phyloP scores from a whole-genome alignment of 1,140 invertebrate species.

The Rhynchophorus ferrugineus region DNA sequence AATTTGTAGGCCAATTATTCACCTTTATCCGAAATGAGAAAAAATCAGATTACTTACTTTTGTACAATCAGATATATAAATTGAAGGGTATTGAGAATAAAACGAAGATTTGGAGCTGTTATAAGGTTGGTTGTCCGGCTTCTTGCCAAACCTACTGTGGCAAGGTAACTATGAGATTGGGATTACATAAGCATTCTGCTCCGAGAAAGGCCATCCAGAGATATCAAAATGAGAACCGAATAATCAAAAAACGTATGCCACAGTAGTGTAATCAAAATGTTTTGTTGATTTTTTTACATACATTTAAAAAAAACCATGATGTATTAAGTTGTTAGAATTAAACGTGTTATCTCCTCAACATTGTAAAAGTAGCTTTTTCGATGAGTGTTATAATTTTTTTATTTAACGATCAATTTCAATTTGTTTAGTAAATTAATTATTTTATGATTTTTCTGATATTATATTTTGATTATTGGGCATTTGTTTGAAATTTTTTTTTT shows the following conservation, averaged over 20 bases:
- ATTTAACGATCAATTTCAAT: too few species aligned
- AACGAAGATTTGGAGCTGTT: slow-evolving; percentile 27
- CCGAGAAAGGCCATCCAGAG: slow-evolving; percentile 20
- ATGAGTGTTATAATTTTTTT: too few species aligned
- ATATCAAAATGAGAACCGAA: slow-evolving; percentile 11
- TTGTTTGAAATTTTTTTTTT: too few species aligned
- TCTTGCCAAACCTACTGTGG: slow-evolving; percentile 26
- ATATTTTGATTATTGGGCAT: too few species aligned
- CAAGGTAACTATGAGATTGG: slow-evolving; percentile 23
- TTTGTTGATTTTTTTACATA: too few species aligned
- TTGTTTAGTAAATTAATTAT: too few species aligned
- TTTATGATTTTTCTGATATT: too few species aligned
- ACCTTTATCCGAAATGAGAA: slow-evolving; percentile 18
- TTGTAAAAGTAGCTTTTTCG: too few species aligned
- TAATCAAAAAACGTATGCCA: slow-evolving; percentile 13
- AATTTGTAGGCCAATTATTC: slow-evolving; percentile 22
- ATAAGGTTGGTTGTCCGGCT: slow-evolving; percentile 22
- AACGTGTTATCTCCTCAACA: too few species aligned
- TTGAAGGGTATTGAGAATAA: slow-evolving; percentile 16
- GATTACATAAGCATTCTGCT: slow-evolving; percentile 25
- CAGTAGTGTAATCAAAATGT: background rate
- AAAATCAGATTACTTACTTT: slow-evolving; percentile 19
- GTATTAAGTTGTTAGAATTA: too few species aligned
- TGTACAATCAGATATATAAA: slow-evolving; percentile 28
- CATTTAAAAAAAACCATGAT: too few species aligned